Evolutionary conservation across 2,113 vertebrate genomes (phyloP).

Genomic region (Hypanus sabinus): DNA sequence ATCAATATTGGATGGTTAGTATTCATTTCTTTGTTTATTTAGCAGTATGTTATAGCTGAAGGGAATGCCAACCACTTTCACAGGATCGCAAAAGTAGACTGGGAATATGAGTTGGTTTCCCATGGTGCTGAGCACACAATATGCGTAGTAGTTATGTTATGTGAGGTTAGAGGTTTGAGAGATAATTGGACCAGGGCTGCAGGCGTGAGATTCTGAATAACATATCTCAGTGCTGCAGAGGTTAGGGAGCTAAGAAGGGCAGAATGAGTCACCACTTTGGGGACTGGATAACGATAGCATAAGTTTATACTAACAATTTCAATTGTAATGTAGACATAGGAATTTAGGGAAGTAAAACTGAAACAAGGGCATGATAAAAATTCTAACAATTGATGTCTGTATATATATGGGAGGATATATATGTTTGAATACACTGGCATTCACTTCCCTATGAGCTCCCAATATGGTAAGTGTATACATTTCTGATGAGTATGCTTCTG

Average conservation of each 20-base stretch:
- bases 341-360: neutral
- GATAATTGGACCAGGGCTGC: neutral
- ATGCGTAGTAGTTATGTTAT: neutral
- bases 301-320: neutral
- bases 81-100: neutral
- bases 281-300: neutral
- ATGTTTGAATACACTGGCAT: neutral
- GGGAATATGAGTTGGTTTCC: neutral
- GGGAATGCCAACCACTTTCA: neutral
- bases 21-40: neutral
- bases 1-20: neutral
- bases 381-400: neutral
- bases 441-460: neutral
- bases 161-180: neutral
- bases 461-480: neutral
- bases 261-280: neutral
- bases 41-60: neutral
- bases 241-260: neutral
- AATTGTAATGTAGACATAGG: neutral
- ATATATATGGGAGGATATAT: neutral
- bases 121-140: neutral
- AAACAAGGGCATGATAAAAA: neutral
- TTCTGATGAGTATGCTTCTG: neutral
- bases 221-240: neutral
- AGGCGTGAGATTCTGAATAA: neutral